Evolutionary conservation across 2,113 vertebrate genomes (phyloP), one percentile per base, ranked within the genome.

Genomic region (Emydura subglobosa): DNA sequence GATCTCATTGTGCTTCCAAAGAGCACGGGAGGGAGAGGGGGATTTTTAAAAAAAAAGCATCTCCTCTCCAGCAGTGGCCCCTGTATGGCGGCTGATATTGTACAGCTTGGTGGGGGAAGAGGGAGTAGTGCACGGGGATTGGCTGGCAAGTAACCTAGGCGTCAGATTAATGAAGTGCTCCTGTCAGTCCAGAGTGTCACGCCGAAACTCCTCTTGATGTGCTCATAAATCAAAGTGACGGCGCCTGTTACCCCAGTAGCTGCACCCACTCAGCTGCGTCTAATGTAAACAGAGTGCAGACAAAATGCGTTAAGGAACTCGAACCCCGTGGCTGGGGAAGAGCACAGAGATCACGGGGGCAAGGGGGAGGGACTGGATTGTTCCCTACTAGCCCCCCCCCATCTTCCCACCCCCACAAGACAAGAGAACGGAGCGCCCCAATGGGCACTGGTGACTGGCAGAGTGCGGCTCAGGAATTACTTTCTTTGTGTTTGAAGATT

Each of bases 211-310:
- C 98, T 98, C 98, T 98, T 99, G 99, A 99, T 99, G 98, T 99
- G 98, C 99, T 99, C 99, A 99, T 99, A 99, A 98, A 99, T 99
- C 99, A 99, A 98, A 98, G 98, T 99, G 99, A 99, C 98, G 98
- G 98, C 78, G 95, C 98, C 99, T 98, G 98, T 97, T 99, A 98
- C 98, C 98, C 98, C 97, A 96, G 96, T 99, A 98, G 98, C 99
- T 99, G 99, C 99, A 98, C 98, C 98, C 99, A 98, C 98, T 99
- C 98, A 98, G 97, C 98, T 99, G 99, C 98, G 86, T 97, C 99
- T 99, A 99, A 99, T 99, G 99, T 98, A 98, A 98, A 97, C 98
- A 92, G 97, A 98, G 97, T 81, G 16, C 97, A 91, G 97, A 98
- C 96, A 53, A 94, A 88, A 98, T 98, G 97, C 97, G 98, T 98